A percentile compares a stretch with the other conserved stretches of the same genome.
These are phyloP conservation scores for Eriocheir sinensis DNA, from an alignment of 1,140 invertebrate genomes.

Conservation along the genomic window DNA sequence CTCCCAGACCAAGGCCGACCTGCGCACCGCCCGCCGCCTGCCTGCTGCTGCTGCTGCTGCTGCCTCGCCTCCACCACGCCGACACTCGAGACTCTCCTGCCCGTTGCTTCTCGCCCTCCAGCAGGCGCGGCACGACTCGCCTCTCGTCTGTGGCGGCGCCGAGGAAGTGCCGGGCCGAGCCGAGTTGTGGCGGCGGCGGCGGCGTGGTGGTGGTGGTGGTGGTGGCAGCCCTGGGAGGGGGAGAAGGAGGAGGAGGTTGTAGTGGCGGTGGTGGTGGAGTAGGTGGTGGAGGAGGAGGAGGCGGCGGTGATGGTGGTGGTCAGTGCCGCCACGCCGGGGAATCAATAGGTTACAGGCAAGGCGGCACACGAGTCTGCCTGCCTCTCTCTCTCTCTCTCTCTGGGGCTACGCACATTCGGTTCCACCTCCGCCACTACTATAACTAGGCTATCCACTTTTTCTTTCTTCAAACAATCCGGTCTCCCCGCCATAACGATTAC, in stretches of 20 bases:
- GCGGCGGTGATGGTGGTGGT: constrained; percentile 11
- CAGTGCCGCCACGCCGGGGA: constrained; percentile 49
- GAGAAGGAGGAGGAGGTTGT: not conserved
- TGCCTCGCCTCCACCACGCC: not conserved
- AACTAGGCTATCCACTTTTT: too few relatives aligned
- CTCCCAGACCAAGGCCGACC: not conserved
- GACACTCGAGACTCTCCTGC: not conserved
- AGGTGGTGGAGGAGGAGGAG: not conserved
- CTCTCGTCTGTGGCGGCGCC: not conserved
- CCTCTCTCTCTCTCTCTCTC: not conserved
- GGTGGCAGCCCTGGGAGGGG: not conserved
- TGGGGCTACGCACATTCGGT: not conserved
- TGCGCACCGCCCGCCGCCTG: constrained; percentile 37
- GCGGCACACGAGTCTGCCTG: constrained; percentile 35
- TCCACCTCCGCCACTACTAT: not conserved
- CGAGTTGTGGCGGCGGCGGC: not conserved
- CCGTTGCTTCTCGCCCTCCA: not conserved
- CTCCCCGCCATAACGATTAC: too few relatives aligned
- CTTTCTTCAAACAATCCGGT: too few relatives aligned
- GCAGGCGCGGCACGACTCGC: not conserved
- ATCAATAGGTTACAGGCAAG: constrained; percentile 59
- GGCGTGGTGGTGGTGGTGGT: not conserved
- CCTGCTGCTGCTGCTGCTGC: too few relatives aligned
- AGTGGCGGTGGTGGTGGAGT: not conserved
- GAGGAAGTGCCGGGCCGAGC: not conserved